A percentile compares a stretch with the other conserved stretches of the same genome.
Evolutionary conservation across 2,888 invertebrate genomes (phyloP).

Genomic region (Cosmia trapezina): DNA sequence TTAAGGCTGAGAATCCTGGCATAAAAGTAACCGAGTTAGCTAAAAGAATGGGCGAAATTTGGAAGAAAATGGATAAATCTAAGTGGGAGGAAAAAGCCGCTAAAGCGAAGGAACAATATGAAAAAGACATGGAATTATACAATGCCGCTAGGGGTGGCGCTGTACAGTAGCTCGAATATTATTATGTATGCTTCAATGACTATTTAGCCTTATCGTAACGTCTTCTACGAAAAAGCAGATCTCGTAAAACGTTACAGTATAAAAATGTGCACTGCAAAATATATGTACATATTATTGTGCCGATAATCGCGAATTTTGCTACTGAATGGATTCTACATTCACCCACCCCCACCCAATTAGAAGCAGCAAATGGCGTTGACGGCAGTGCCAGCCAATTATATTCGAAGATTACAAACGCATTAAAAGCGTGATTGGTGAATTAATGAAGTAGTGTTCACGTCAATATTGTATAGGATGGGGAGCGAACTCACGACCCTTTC

Average conservation of each 20-base stretch:
- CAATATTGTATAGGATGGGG: neutral
- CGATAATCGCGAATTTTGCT: neutral
- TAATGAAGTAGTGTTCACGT: neutral
- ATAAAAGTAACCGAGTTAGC: constrained; percentile 97
- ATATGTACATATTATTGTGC: neutral
- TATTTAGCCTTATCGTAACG: neutral
- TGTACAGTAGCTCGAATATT: neutral
- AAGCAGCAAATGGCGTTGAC: neutral
- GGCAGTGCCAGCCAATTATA: neutral
- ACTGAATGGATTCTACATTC: neutral
- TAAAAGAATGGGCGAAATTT: constrained; percentile 98
- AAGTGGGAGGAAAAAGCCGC: constrained; percentile 97
- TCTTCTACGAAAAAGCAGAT: neutral
- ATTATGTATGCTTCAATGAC: neutral
- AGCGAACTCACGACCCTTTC: neutral
- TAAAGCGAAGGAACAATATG: constrained; percentile 97
- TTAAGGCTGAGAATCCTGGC: constrained; percentile 97
- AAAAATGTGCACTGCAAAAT: neutral
- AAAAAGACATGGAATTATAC: constrained; percentile 96
- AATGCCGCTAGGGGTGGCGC: constrained; percentile 93
- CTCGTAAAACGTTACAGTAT: constrained; percentile 6
- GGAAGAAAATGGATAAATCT: constrained; percentile 97
- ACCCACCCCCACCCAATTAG: neutral
- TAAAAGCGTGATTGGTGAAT: neutral
- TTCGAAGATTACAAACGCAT: neutral